phyloP scores from a whole-genome alignment of 37 sponge, comb jelly and placozoan genomes.

The Geodia barretti region DNA sequence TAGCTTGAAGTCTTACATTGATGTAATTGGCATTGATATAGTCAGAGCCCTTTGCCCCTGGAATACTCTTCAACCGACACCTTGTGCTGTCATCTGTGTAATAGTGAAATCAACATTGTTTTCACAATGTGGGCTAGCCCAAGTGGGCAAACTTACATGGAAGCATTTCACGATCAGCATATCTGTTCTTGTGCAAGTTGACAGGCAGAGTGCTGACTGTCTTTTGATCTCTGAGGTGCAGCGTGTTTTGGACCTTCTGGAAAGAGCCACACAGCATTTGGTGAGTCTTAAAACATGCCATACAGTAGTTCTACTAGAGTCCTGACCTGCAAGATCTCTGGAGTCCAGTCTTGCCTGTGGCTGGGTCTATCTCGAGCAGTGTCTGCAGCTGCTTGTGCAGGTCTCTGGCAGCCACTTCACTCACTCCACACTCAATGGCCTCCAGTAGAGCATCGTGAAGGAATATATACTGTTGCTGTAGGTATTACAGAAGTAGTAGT shows the following conservation, averaged over 20 bases:
- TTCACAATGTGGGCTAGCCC: neutral
- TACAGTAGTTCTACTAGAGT: too few species aligned
- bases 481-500: neutral
- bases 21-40: slow-evolving; percentile 98
- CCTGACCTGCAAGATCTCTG: too few species aligned
- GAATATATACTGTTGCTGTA: slow-evolving; percentile 84
- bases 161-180: slow-evolving; percentile 26
- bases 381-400: slow-evolving; percentile 56
- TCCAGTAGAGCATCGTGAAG: slow-evolving; percentile 94
- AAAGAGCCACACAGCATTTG: too few species aligned
- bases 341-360: slow-evolving; percentile 29
- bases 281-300: too few species aligned
- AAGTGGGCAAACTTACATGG: slow-evolving; percentile 56
- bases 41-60: slow-evolving; percentile 76
- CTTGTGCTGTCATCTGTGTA: slow-evolving; percentile 59
- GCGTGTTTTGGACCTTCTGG: slow-evolving; percentile 22
- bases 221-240: slow-evolving; percentile 7
- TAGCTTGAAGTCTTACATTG: slow-evolving; percentile 72
- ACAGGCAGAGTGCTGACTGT: slow-evolving; percentile 1
- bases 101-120: neutral
- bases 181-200: slow-evolving; percentile 80
- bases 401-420: slow-evolving; percentile 82
- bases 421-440: slow-evolving; percentile 85
- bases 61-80: slow-evolving; percentile 37
- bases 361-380: slow-evolving; percentile 31